Percentiles rank a stretch among this genome's conserved stretches.
Conservation (phyloP, 1,140 invertebrate species). For the Euura lappo region DNA sequence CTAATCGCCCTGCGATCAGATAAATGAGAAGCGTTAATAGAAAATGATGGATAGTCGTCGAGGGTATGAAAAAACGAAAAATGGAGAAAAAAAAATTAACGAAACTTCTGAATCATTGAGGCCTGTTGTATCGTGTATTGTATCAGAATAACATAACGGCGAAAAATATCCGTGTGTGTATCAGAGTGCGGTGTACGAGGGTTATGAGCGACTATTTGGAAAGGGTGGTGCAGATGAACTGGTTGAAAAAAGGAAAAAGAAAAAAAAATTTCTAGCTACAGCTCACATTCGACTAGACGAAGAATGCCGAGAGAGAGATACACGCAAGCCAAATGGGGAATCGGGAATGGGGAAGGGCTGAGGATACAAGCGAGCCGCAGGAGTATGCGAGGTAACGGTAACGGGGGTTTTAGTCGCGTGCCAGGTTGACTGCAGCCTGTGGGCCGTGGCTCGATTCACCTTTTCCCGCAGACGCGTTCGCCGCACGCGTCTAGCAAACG, state of each 20-base stretch:
- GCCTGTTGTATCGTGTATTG: too few relatives aligned
- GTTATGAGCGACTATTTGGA: too few relatives aligned
- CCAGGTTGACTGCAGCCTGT: neutral
- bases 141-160: too few relatives aligned
- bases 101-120: too few relatives aligned
- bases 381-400: neutral
- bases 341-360: neutral
- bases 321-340: neutral
- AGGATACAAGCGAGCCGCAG: neutral
- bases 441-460: neutral
- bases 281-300: neutral
- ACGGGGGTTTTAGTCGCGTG: constrained; percentile 3
- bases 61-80: neutral
- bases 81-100: neutral
- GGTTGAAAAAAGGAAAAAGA: too few relatives aligned
- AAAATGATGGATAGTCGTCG: too few relatives aligned
- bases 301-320: neutral
- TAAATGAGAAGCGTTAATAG: too few relatives aligned
- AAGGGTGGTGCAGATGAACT: too few relatives aligned
- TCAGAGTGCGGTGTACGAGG: too few relatives aligned
- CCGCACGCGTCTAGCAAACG: neutral
- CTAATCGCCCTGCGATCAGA: too few relatives aligned
- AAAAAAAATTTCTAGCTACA: too few relatives aligned
- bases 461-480: neutral
- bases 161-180: too few relatives aligned